A percentile compares a stretch with the other conserved stretches of the same genome.
phyloP scores from a whole-genome alignment of 1,140 invertebrate species.

The Stenopsyche tienmushanensis region DNA sequence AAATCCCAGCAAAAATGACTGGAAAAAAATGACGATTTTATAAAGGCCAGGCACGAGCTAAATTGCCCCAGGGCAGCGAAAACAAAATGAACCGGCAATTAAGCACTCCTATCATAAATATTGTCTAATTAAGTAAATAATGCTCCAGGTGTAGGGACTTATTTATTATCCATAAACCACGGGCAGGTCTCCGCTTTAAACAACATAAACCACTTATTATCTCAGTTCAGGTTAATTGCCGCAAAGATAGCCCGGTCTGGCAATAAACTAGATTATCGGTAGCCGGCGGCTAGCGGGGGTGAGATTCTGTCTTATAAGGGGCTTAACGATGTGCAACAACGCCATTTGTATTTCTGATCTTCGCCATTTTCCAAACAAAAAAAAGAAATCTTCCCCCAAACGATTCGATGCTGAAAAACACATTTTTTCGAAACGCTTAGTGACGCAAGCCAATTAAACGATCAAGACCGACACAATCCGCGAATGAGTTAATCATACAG shows the following conservation, averaged over 20 bases:
- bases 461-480: too few relatives aligned
- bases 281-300: not conserved
- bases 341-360: too few relatives aligned
- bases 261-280: constrained; percentile 41
- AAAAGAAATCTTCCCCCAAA: too few relatives aligned
- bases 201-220: constrained; percentile 41
- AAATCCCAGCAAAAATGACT: too few relatives aligned
- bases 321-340: not conserved
- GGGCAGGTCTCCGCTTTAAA: constrained; percentile 34
- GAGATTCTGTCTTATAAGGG: not conserved
- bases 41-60: constrained; percentile 10
- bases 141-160: constrained; percentile 40
- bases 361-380: too few relatives aligned
- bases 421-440: too few relatives aligned
- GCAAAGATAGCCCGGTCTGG: constrained; percentile 40
- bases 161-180: constrained; percentile 41
- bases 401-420: too few relatives aligned
- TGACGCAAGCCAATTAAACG: too few relatives aligned
- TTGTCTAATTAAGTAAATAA: constrained; percentile 41
- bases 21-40: too few relatives aligned
- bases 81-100: constrained; percentile 41
- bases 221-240: constrained; percentile 38
- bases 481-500: not conserved
- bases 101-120: constrained; percentile 37
- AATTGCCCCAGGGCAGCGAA: constrained; percentile 26